Evolutionary conservation across 2,888 invertebrate genomes (phyloP), one percentile per base, ranked within the genome.

Genomic region (Philonicus albiceps): DNA sequence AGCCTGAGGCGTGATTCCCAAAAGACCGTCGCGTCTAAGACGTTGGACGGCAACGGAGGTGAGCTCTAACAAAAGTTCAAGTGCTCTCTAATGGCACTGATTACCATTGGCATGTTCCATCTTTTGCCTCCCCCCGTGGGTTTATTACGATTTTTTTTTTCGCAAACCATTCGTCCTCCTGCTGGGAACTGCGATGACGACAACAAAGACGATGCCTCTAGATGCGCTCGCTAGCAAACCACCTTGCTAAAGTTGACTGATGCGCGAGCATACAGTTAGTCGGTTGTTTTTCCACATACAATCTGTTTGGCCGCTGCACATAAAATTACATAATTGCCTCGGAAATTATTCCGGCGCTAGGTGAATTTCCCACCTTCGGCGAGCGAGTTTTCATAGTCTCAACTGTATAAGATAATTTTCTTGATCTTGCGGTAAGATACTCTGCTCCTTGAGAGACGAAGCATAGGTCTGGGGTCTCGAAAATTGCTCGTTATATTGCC

Each of bases 251-350:
- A 27, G 37, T 27, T 78, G 78, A 78, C 27, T 78, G 78, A 80
- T 53, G 80, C 31, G 49, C 80, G 30, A 80, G 22, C 3, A 53
- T 80, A 80, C 80, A 80, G 80, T 80, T 80, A 80, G 30, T 49
- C 27, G 53, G n/a, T 53, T 80, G 43, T 80, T 31, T n/a, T 80
- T 53, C 37, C 37, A 37, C 37, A 53, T 30, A 53, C 31, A 30
- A 80, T 80, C 80, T 30, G 13, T 43, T 43, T 16, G 80, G 64
- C 30, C 31, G 27, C 53, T 34, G 80, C 80, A 80, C 80, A 49
- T 37, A 31, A 80, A 80, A 80, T 80, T 80, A 80, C 53, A 80
- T 80, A 55, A 80, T 80, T 80, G 53, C 31, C 8, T n/a, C 53
- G 53, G n/a, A 19, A 40, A 22, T 76, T 64, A 27, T 64, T 64